Evolutionary conservation across 2,113 vertebrate species (phyloP), one percentile per base, ranked within the genome.

Genomic region (Myotis davidii): DNA sequence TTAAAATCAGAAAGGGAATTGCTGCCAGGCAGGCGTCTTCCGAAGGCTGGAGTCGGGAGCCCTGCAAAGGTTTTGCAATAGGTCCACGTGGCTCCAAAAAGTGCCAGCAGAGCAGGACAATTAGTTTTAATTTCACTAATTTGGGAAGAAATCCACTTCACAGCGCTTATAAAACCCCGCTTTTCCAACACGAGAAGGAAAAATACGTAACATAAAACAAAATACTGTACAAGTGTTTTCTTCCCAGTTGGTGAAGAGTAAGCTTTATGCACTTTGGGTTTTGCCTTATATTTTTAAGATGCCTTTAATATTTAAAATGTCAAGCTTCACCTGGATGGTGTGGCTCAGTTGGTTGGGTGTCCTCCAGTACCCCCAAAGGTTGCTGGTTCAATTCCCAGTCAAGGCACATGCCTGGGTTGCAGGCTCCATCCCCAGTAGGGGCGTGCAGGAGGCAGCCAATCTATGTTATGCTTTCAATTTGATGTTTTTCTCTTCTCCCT

Each of bases 251-350:
- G 3, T 50, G 34, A 84, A 90, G 72, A 87, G 10, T 78, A 54
- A 79, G 39, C 27, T 91, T 77, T 85, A 91, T 59, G 12, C 21
- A 69, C 10, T 84, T 89, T 74, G n/a, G 6, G 25, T 88, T 76
- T 48, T 61, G 27, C 54, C 20, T 74, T 94, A 37, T 23, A n/a
- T 65, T 91, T 91, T 92, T 23, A 52, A 45, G n/a, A n/a, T 76
- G 4, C 85, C 34, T 67, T 88, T 94, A 79, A 76, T 83, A 91
- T 61, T 88, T 82, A 93, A 94, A 97, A 93, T 82, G 48, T 83
- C 94, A 96, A 96, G 88, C 88, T 97, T 90, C 11, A 32, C 64
- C 64, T 67, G 64, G 32, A 7, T 16, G 14, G 29, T 67, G 64
- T 67, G 32, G 64, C 64, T 67, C 32, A 67, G 32, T 67, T 17